Conservation (phyloP, 1,140 invertebrate genomes). For the Anoplophora glabripennis region DNA sequence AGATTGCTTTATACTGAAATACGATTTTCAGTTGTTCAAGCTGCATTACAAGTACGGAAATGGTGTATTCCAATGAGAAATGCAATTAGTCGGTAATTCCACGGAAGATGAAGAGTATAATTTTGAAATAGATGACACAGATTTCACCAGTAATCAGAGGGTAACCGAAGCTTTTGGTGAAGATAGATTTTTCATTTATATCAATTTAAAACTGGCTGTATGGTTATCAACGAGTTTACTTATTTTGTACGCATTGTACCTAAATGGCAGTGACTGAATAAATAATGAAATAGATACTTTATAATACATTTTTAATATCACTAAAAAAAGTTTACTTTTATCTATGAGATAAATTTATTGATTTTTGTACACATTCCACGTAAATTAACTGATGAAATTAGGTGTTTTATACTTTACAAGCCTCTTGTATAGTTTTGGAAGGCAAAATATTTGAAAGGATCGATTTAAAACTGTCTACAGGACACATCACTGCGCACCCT, state of each 20-base stretch:
- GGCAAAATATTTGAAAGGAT: too few relatives aligned
- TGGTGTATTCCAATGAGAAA: constrained; percentile 11
- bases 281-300: too few relatives aligned
- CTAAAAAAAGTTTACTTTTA: too few relatives aligned
- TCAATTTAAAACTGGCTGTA: background rate
- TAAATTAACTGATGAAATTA: too few relatives aligned
- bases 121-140: constrained; percentile 27
- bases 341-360: too few relatives aligned
- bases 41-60: constrained; percentile 16
- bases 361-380: too few relatives aligned
- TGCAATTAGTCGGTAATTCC: constrained; percentile 21
- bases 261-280: too few relatives aligned
- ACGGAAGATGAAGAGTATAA: constrained; percentile 22
- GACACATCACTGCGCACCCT: too few relatives aligned
- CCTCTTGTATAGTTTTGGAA: too few relatives aligned
- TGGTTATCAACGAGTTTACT: background rate
- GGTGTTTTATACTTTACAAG: too few relatives aligned
- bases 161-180: background rate
- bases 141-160: background rate
- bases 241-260: background rate
- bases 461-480: too few relatives aligned
- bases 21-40: constrained; percentile 13
- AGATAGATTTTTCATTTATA: background rate
- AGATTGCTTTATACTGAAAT: constrained; percentile 20
- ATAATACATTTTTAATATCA: too few relatives aligned